Conservation (phyloP, 2,113 vertebrate genomes). For the Perccottus glenii region DNA sequence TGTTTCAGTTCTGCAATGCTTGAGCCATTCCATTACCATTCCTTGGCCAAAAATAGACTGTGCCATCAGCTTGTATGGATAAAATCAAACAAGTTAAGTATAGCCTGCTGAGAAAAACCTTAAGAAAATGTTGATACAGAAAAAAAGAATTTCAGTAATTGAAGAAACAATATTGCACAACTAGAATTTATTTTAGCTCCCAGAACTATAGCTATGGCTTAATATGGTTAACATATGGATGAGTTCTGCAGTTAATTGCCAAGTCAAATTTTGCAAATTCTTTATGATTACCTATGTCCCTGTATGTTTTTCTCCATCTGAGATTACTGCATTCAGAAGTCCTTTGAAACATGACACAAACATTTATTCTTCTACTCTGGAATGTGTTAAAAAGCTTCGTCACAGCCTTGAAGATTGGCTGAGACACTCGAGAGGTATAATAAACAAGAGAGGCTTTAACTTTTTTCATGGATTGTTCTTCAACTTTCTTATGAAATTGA, state of each 20-base stretch:
- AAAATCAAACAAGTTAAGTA: constrained; percentile 1
- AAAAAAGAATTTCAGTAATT: too few relatives aligned
- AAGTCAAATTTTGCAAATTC: too few relatives aligned
- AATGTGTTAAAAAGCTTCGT: not conserved
- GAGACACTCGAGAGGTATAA: not conserved
- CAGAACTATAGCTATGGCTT: too few relatives aligned
- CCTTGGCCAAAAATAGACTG: too few relatives aligned
- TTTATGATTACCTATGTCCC: not conserved
- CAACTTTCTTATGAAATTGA: not conserved
- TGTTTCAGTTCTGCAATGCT: too few relatives aligned
- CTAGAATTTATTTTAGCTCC: too few relatives aligned
- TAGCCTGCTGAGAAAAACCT: constrained; percentile 2
- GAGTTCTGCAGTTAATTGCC: too few relatives aligned
- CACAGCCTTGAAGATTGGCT: constrained; percentile 10
- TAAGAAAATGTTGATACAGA: not conserved
- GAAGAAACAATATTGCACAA: too few relatives aligned
- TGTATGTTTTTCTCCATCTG: not conserved
- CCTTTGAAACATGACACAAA: not conserved
- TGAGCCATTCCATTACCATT: too few relatives aligned
- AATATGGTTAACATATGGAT: too few relatives aligned
- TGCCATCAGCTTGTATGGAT: not conserved
- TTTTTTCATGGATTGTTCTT: not conserved
- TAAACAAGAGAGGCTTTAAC: not conserved
- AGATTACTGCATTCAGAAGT: not conserved
- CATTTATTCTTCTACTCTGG: not conserved